Evolutionary conservation across 1,140 invertebrate genomes (phyloP), one percentile per base, ranked within the genome.

Genomic region (Bombus fervidus): DNA sequence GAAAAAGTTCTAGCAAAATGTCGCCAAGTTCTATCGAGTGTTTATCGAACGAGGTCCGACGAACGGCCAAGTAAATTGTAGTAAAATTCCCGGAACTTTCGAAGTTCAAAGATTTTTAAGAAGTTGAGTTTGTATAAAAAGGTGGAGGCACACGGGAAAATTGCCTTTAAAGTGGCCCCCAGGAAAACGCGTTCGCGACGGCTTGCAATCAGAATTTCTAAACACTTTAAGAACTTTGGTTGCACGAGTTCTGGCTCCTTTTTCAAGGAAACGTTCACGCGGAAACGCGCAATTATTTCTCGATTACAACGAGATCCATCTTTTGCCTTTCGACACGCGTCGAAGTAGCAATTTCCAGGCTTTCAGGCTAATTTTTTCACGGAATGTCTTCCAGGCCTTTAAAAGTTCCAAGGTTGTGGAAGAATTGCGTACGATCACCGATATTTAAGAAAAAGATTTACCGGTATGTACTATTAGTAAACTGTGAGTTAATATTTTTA

Each of bases 121-220:
- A 62, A 62, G 53, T 43, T n/a, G 69, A 34, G 47, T 25, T 41
- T 64, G 69, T 34, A 34, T 31, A 53, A 59, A 34, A 74, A 41
- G 53, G 41, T 8, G 41, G 13, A 37, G 9, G 39, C 47, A 5
- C 8, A 25, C n/a, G 31, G 73, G 39, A 72, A 74, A 57, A 82
- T 74, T 74, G 71, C 69, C 69, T 39, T 73, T 43, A 74, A 82
- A 73, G 47, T 43, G 68, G 69, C 47, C 28, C 10, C 4, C 12
- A 47, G 34, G 43, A 43, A 39, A 64, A 53, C 41, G 53, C n/a
- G 47, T 1, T 18, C n/a, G 39, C 28, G 57, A 25, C 37, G 37
- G 18, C 15, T 72, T 37, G 79, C 79, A 72, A 81, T 41, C 37
- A 53, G 47, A 72, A 72, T 81, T 81, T 74, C 22, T 59, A 74